phyloP scores from a whole-genome alignment of 2,113 vertebrate genomes.

The Silurus meridionalis region DNA sequence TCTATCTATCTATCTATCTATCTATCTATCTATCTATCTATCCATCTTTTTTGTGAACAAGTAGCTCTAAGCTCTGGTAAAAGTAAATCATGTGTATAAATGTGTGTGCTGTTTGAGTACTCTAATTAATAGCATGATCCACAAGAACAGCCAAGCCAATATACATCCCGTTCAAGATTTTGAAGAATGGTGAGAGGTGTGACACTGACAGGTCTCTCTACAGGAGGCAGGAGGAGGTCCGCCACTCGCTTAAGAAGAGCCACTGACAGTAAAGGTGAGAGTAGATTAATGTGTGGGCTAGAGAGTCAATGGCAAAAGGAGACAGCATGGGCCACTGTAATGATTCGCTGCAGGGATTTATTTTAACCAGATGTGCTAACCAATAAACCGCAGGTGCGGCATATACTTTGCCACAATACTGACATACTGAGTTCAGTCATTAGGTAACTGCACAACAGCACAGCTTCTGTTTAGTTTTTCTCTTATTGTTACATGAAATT shows the following conservation, averaged over 20 bases:
- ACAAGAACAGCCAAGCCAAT: constrained; percentile 41
- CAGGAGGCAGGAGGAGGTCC: constrained; percentile 30
- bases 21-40: not conserved
- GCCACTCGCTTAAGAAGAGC: constrained; percentile 6
- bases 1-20: no score
- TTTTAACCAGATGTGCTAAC: not conserved
- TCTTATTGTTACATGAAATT: not conserved
- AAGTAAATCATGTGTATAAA: not conserved
- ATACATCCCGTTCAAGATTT: constrained; percentile 28
- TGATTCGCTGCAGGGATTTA: constrained; percentile 1
- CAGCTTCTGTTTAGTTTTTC: not conserved
- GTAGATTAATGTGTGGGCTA: constrained; percentile 34
- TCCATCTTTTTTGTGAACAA: not conserved
- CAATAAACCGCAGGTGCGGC: not conserved
- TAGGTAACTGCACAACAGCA: not conserved
- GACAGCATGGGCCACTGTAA: not conserved
- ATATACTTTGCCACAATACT: not conserved
- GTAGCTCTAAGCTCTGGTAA: not conserved
- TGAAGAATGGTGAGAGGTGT: not conserved
- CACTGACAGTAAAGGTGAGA: constrained; percentile 23
- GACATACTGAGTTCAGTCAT: not conserved
- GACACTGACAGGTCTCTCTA: constrained; percentile 25
- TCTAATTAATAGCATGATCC: constrained; percentile 21
- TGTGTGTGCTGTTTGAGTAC: constrained; percentile 17
- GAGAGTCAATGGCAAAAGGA: constrained; percentile 1